phyloP scores from a whole-genome alignment of 1,140 invertebrate genomes.

The Spodoptera frugiperda region DNA sequence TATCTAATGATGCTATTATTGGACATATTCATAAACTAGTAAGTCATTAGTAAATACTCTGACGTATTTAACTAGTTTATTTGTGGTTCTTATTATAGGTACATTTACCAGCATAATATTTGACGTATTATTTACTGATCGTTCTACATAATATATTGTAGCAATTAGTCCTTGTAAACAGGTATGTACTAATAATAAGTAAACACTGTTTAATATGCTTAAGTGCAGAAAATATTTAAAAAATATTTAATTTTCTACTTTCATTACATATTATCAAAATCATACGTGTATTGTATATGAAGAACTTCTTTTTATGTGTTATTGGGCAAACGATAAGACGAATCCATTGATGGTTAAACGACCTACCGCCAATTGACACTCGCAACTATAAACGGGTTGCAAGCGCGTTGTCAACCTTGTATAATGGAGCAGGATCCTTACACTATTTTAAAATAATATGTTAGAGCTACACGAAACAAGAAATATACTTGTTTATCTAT shows the following conservation, averaged over 20 bases:
- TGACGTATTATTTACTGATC: slow-evolving; percentile 25
- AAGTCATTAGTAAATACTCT: background rate
- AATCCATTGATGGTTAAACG: no score
- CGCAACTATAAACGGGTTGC: no score
- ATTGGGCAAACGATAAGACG: no score
- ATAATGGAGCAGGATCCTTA: no score
- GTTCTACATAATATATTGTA: background rate
- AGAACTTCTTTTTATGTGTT: no score
- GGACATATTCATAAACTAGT: background rate
- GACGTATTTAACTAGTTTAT: slow-evolving; percentile 17
- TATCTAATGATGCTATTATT: slow-evolving; percentile 18
- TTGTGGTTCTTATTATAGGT: background rate
- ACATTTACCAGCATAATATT: background rate
- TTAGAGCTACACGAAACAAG: no score
- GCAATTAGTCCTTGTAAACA: background rate
- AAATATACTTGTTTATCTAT: no score
- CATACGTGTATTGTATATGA: no score
- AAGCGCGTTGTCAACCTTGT: no score
- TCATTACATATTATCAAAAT: no score
- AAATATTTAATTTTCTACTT: background rate
- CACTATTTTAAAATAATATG: no score
- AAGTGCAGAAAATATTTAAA: background rate
- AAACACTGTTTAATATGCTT: background rate
- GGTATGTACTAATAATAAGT: background rate
- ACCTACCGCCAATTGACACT: no score